Base-by-base conservation (phyloP, 2,797 vertebrate genomes). In the Rhinoraja longicauda region DNA sequence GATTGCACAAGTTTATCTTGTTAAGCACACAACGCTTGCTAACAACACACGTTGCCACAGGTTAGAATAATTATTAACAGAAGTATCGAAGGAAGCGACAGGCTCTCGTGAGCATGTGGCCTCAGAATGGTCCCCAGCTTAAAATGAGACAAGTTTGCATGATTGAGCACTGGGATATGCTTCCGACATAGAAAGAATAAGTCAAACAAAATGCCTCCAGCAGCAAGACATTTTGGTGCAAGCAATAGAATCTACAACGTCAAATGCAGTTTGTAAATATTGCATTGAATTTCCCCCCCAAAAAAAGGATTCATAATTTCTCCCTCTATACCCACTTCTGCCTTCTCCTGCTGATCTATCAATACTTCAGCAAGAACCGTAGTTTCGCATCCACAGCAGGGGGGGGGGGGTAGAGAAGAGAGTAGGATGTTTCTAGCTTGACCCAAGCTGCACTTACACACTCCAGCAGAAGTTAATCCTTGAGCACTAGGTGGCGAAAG, bases 61-160 rank as follows among this genome's bases (percentile, higher is more conserved):
- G 82, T 86, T 86, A 86, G 86, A 86, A 86, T 86, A 32, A 29
- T 86, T 62, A 62, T 53, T 1, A 86, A 62, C 15, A 36, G 82
- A 82, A 88, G n/a, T 3, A 21, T 21, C 17, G 17, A 10, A 7
- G 84, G 84, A 7, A 62, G 7, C n/a, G 67, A 36, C 32, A 19
- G 15, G 15, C 1, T 86, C 45, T 2, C 45, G 4, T 64, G 84
- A 29, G 32, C 32, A 62, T 67, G 19, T 32, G n/a, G n/a, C 17
- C n/a, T 64, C 32, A 19, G 17, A 88, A 64, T 29, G 32, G 59
- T 88, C 15, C 21, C 8, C 29, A 64, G 17, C 59, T 88, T 88
- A 64, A 88, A 88, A 67, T 21, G 7, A 0, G 59, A 62, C 62
- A 64, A 19, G 1, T 67, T 88, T 88, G 59, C n/a, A 67, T 88